Percentiles rank a stretch among this genome's conserved stretches.
phyloP scores from a whole-genome alignment of 2,113 vertebrate genomes.

The Myocastor coypus region DNA sequence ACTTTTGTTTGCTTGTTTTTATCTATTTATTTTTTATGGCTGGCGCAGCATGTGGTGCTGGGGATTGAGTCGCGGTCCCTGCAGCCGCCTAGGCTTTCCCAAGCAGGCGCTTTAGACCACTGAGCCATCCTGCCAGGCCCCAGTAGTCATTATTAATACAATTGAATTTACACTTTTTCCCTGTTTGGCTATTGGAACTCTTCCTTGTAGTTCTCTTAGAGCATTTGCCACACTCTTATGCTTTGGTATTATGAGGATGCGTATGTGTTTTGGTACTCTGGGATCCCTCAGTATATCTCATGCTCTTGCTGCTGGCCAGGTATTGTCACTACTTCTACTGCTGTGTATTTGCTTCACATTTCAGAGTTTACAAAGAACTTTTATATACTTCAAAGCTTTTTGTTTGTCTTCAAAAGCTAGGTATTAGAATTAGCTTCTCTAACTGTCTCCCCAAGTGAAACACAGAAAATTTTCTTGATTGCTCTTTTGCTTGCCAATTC shows the following conservation, averaged over 20 bases:
- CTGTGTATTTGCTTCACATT: background rate
- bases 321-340: background rate
- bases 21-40: too few relatives aligned
- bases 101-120: too few relatives aligned
- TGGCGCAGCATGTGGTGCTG: too few relatives aligned
- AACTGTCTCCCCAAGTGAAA: background rate
- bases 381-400: background rate
- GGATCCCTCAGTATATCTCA: background rate
- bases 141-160: background rate
- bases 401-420: background rate
- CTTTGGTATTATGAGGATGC: background rate
- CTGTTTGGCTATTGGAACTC: background rate
- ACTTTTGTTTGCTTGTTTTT: too few relatives aligned
- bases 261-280: background rate
- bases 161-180: background rate
- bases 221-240: background rate
- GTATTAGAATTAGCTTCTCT: background rate
- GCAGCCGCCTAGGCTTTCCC: too few relatives aligned
- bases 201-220: background rate
- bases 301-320: background rate
- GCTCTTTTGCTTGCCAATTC: background rate
- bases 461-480: conserved; percentile 24
- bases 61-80: too few relatives aligned
- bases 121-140: too few relatives aligned
- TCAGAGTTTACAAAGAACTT: background rate